Base-by-base conservation (phyloP, 2,113 vertebrate genomes). In the Glaucidium brasilianum region DNA sequence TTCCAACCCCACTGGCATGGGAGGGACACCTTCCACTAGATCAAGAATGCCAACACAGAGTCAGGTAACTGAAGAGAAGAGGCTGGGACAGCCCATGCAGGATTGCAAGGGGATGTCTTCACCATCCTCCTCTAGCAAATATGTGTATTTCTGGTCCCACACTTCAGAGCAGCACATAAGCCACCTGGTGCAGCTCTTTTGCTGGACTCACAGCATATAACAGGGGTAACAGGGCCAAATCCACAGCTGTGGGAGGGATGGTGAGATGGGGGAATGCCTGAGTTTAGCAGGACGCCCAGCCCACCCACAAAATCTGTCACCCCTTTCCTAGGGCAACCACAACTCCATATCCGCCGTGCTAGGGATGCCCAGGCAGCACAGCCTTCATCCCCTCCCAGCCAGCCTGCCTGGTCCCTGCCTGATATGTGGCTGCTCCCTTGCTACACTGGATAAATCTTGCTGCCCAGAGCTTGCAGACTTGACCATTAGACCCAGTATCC, bases 231-330 rank as follows among this genome's bases (percentile, higher is more conserved):
- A 69, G 29, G 12, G 41, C 20, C 56, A 41, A 63, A 69, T 27
- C 41, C 49, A 56, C 1, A 0, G 15, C 35, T 1, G 1, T 30
- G 16, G 55, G 29, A 55, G 16, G n/a, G 56, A 22, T 12, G 17
- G 15, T n/a, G 49, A 77, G 19, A 20, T 10, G 53, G 7, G 5
- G 39, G 6, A 17, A 56, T 21, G 30, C 16, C 30, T 49, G 17
- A 11, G 49, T 11, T 14, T 30, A 35, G 10, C 5, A 2, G 20
- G 25, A 41, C 49, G 25, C 35, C 5, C 17, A 63, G 6, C 26
- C 32, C 80, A 56, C n/a, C 25, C 56, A n/a, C 30, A 77, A 55
- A 50, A 72, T 39, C 39, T 39, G 20, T 29, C 49, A 21, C 6
- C 41, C 8, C 23, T 72, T 63, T 58, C 35, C 58, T 25, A 56